Conservation (phyloP, 1,140 invertebrate genomes). For the Pomacea maculata region DNA sequence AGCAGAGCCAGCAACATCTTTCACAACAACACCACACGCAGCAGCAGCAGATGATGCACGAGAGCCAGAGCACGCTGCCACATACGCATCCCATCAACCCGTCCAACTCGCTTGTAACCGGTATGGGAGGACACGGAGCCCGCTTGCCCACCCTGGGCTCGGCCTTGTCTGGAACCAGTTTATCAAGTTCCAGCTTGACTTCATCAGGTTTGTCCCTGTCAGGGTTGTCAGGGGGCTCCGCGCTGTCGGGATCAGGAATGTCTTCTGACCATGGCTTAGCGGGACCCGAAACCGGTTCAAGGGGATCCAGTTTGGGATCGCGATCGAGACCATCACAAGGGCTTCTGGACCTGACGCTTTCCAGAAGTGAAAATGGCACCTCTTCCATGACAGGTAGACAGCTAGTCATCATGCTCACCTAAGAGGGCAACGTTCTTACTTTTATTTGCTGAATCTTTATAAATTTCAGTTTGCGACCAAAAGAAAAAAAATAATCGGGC, state of each 20-base stretch:
- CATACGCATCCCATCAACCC: conserved; percentile 18
- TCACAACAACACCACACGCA: conserved; percentile 22
- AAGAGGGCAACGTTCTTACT: too few relatives aligned
- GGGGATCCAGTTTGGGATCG: conserved; percentile 1
- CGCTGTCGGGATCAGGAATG: neutral
- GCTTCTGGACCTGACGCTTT: conserved; percentile 33
- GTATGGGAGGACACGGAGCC: conserved; percentile 5
- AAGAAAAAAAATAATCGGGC: too few relatives aligned
- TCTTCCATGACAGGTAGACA: conserved; percentile 7
- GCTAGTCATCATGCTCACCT: too few relatives aligned
- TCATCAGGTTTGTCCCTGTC: conserved; percentile 1
- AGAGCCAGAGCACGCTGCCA: conserved; percentile 9
- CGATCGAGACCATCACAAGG: conserved; percentile 24
- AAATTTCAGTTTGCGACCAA: too few relatives aligned
- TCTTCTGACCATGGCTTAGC: neutral
- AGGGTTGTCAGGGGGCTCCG: conserved; percentile 4
- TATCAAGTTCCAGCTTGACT: neutral
- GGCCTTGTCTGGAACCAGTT: neutral
- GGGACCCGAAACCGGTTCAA: neutral
- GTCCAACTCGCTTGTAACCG: conserved; percentile 10
- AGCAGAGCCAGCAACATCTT: conserved; percentile 26
- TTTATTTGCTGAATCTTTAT: too few relatives aligned
- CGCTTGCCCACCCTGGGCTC: neutral
- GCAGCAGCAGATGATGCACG: conserved; percentile 21
- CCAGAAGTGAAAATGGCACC: conserved; percentile 17